These are phyloP conservation scores for Ennomos quercinarius DNA, from an alignment of 2,888 invertebrate species.

Conservation along the genomic window DNA sequence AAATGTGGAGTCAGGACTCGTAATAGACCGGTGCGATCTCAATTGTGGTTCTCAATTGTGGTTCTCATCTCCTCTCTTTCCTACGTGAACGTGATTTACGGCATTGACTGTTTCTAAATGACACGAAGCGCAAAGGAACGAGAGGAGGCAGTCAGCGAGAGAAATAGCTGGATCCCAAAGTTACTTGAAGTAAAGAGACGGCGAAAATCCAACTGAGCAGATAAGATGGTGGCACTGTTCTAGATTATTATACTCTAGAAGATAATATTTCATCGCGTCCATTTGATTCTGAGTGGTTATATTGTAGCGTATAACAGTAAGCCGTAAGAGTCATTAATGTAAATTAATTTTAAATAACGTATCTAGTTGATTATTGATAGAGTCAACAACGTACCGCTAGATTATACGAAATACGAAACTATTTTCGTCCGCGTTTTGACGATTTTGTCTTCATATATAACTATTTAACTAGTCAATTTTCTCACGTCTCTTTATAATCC, in stretches of 20 bases:
- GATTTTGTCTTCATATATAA: slow-evolving; percentile 11
- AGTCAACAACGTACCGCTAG: slow-evolving; percentile 12
- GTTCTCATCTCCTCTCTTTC: too few relatives aligned
- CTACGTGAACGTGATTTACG: too few relatives aligned
- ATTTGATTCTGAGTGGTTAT: slow-evolving; percentile 68
- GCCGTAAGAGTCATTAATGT: slow-evolving; percentile 44
- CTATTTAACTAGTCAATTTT: slow-evolving; percentile 24
- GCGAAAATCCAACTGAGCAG: too few relatives aligned
- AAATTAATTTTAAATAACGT: slow-evolving; percentile 22
- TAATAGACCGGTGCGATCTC: too few relatives aligned
- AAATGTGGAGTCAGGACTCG: too few relatives aligned
- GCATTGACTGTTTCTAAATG: too few relatives aligned
- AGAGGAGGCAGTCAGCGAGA: too few relatives aligned
- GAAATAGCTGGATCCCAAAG: too few relatives aligned
- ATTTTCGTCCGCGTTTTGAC: slow-evolving; percentile 20
- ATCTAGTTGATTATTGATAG: slow-evolving; percentile 16
- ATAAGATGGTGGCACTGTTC: background rate
- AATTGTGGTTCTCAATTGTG: too few relatives aligned
- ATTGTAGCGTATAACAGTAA: slow-evolving; percentile 50
- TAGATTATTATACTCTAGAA: slow-evolving; percentile 53
- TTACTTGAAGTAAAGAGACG: too few relatives aligned
- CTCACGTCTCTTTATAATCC: slow-evolving; percentile 11
- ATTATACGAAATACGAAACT: slow-evolving; percentile 4
- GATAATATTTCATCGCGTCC: slow-evolving; percentile 74
- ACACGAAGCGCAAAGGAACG: too few relatives aligned